Conservation (phyloP, 2,888 invertebrate species). For the Lepidocyrtoides sp. region DNA sequence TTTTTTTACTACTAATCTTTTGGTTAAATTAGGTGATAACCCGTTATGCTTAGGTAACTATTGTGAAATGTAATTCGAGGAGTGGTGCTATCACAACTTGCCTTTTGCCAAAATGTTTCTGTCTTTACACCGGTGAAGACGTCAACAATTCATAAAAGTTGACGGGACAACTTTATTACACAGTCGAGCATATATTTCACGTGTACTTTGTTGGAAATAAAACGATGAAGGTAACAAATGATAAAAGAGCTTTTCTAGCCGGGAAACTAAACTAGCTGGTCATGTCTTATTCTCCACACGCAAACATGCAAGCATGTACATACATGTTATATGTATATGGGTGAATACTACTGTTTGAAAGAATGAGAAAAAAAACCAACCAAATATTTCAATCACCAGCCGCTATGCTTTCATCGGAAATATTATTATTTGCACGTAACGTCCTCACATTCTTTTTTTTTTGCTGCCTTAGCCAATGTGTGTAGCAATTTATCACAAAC, state of each 20-base stretch:
- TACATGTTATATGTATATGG: neutral
- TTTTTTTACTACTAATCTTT: too few relatives aligned
- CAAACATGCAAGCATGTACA: neutral
- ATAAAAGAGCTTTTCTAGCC: neutral
- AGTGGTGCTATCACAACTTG: too few relatives aligned
- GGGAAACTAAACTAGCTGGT: neutral
- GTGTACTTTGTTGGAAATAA: neutral
- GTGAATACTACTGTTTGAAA: neutral
- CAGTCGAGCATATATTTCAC: neutral
- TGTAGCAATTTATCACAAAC: slow-evolving; percentile 25
- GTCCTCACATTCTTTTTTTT: neutral
- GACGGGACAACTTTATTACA: slow-evolving; percentile 28
- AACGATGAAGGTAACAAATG: slow-evolving; percentile 33
- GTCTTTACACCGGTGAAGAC: slow-evolving; percentile 9
- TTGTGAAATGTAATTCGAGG: too few relatives aligned
- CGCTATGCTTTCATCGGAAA: slow-evolving; percentile 28
- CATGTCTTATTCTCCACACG: neutral
- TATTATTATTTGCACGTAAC: slow-evolving; percentile 36
- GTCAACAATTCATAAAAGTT: slow-evolving; percentile 59
- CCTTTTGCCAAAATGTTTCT: slow-evolving; percentile 23
- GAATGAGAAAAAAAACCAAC: neutral
- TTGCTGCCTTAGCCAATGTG: neutral
- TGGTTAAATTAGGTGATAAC: too few relatives aligned
- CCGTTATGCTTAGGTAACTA: too few relatives aligned
- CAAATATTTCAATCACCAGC: slow-evolving; percentile 44